These are phyloP conservation scores for Macropus fuliginosus DNA, from an alignment of 2,797 vertebrate genomes.

Conservation along the genomic window DNA sequence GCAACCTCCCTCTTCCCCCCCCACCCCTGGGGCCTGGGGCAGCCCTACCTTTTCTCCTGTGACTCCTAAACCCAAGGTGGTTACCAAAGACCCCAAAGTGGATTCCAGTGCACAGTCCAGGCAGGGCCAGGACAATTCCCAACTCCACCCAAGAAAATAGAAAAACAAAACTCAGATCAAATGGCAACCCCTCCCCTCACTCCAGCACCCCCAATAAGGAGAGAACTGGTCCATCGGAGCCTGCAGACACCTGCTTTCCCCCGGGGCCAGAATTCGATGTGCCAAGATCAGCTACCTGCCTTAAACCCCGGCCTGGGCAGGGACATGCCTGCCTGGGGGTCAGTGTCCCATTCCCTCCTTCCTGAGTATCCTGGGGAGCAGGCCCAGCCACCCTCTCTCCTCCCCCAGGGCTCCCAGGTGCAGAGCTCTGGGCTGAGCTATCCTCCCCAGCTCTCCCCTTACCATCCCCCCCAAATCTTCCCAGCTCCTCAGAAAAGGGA, in stretches of 20 bases:
- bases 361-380: not conserved
- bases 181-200: not conserved
- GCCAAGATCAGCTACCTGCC: constrained; percentile 96
- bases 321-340: constrained; percentile 69
- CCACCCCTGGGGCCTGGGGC: not conserved
- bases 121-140: not conserved
- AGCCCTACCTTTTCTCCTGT: not conserved
- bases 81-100: not conserved
- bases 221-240: constrained; percentile 30
- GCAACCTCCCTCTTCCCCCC: constrained; percentile 13
- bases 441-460: constrained; percentile 3
- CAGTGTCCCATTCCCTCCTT: not conserved
- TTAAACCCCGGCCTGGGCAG: constrained; percentile 91
- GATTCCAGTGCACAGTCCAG: constrained; percentile 43
- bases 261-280: constrained; percentile 85
- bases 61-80: not conserved
- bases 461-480: not conserved
- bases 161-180: not conserved
- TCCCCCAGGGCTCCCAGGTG: constrained; percentile 13
- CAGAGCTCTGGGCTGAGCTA: constrained; percentile 30
- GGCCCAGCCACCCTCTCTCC: not conserved
- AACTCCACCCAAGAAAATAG: not conserved
- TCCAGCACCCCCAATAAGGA: not conserved
- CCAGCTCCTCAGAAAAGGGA: not conserved
- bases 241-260: constrained; percentile 39